Evolutionary conservation across 2,113 vertebrate species (phyloP), one percentile per base, ranked within the genome.

Genomic region (Seriola aureovittata): DNA sequence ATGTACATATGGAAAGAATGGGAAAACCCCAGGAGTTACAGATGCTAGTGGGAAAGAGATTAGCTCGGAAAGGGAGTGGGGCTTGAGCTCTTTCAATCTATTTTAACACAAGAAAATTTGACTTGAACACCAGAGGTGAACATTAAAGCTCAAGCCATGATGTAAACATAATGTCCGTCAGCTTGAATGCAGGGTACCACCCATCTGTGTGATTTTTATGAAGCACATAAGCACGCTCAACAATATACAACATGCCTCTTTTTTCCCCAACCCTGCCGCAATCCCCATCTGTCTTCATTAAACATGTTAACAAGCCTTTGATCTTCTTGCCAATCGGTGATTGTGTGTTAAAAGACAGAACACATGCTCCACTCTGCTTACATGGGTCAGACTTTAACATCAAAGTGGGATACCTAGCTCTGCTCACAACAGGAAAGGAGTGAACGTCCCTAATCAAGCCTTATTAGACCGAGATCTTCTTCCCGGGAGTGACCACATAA

Each of bases 301-400:
- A 81, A 80, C 68, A 88, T 42, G 34, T 74, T 71, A 79, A 88
- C 64, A 23, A 72, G 40, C 82, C 89, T 93, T 91, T 92, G 85
- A 85, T 91, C 82, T 42, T 72, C 25, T 75, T 85, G 85, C 90
- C 88, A 90, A 86, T 80, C 52, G 2, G 79, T 87, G 91, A 91
- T 87, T 89, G 62, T 75, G 89, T 85, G 85, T 89, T 89, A 91
- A 85, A 91, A 94, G 84, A 87, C 83, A 87, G 68, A 91, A 83
- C 85, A 71, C 87, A 85, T 17, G 55, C 77, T 68, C 46, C 50
- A 2, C 50, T 75, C 71, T 58, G 71, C 84, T 86, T 81, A 77
- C 80, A 83, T 46, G 77, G 80, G 76, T 80, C 80, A 75, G 74
- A 73, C 83, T 73, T 62, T 16, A 23, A 80, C 84, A 89, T 91